Percentiles rank a stretch among this genome's conserved stretches.
Conservation (phyloP, 2,113 vertebrate species). For the Neoarius graeffei region DNA sequence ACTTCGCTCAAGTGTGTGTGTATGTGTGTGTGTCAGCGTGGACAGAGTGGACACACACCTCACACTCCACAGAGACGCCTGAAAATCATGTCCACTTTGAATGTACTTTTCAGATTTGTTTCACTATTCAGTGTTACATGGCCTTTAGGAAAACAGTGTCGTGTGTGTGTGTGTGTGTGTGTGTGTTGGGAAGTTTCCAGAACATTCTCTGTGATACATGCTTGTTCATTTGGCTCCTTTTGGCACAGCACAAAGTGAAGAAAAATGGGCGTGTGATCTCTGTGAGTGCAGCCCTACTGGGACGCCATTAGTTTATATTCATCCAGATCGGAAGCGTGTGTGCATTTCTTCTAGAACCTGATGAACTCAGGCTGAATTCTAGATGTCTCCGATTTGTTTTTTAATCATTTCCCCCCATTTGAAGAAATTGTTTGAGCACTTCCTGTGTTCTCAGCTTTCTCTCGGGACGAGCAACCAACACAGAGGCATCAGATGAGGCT, state of each 20-base stretch:
- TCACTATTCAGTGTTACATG: not conserved
- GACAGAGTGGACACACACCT: not conserved
- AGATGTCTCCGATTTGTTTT: too few relatives aligned
- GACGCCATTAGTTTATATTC: not conserved
- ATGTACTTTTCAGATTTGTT: constrained; percentile 35
- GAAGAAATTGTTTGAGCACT: not conserved
- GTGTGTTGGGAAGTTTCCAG: not conserved
- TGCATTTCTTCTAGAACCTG: not conserved
- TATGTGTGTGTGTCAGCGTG: not conserved
- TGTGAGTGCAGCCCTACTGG: not conserved
- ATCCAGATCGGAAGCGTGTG: not conserved
- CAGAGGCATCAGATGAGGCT: not conserved
- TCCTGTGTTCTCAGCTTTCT: not conserved
- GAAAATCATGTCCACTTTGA: constrained; percentile 31
- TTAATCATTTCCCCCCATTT: not conserved
- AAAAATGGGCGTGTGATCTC: not conserved
- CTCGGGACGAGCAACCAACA: not conserved
- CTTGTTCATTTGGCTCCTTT: not conserved
- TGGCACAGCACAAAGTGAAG: not conserved
- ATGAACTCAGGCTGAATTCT: not conserved
- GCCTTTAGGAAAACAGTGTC: not conserved
- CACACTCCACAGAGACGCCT: not conserved
- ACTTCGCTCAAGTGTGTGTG: not conserved
- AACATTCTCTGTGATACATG: not conserved
- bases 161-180: not conserved